phyloP scores from a whole-genome alignment of 1,140 invertebrate species.

The Liolophura sinensis region DNA sequence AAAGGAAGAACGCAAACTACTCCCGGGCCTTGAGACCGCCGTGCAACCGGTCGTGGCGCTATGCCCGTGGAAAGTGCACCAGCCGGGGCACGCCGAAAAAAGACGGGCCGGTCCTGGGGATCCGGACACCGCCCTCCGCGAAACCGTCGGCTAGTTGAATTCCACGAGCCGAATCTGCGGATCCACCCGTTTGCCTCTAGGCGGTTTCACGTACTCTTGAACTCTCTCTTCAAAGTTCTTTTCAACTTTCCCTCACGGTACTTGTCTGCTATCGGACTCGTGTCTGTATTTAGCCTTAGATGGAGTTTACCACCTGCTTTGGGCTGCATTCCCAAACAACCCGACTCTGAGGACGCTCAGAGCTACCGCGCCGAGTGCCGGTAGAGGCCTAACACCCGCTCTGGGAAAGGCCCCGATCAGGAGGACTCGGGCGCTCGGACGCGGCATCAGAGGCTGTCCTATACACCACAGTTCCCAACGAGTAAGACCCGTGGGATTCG shows the following conservation, averaged over 20 bases:
- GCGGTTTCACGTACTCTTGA: conserved; percentile 82
- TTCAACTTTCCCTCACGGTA: conserved; percentile 90
- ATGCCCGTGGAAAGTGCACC: conserved; percentile 18
- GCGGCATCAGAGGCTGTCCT: conserved; percentile 54
- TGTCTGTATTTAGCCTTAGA: conserved; percentile 83
- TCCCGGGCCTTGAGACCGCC: conserved; percentile 1
- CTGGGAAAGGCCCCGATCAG: conserved; percentile 68
- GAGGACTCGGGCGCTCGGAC: conserved; percentile 65
- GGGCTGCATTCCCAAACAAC: conserved; percentile 85
- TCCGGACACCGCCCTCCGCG: not conserved
- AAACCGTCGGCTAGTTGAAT: conserved; percentile 60
- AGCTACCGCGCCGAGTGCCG: conserved; percentile 57
- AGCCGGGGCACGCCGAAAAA: conserved; percentile 69
- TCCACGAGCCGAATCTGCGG: conserved; percentile 41
- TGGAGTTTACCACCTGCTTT: conserved; percentile 82
- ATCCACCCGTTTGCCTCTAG: conserved; percentile 70
- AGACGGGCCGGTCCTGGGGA: conserved; percentile 5
- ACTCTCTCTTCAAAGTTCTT: conserved; percentile 89
- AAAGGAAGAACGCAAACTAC: too few species aligned
- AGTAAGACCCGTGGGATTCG: conserved; percentile 60
- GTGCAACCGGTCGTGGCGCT: conserved; percentile 29
- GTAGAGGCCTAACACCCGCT: conserved; percentile 75
- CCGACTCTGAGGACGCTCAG: conserved; percentile 72
- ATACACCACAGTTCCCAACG: conserved; percentile 71
- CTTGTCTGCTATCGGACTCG: conserved; percentile 88